These are phyloP conservation scores for Trachurus trachurus DNA, from an alignment of 2,797 vertebrate genomes.

Conservation along the genomic window DNA sequence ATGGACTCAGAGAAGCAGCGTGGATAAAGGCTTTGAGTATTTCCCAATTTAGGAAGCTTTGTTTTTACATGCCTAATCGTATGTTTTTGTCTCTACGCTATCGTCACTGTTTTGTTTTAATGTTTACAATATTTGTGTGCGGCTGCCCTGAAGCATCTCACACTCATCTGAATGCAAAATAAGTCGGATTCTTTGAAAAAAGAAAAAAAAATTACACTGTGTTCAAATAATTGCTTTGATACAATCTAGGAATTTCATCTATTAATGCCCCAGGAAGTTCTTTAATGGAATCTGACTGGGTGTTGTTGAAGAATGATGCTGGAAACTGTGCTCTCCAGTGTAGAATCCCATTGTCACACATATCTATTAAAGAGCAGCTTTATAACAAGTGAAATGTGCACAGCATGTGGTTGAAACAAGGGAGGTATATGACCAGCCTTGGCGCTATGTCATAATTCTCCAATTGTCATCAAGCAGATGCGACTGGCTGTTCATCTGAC, in stretches of 20 bases:
- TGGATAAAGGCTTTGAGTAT: constrained; percentile 56
- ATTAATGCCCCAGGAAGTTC: constrained; percentile 61
- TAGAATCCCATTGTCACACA: constrained; percentile 20
- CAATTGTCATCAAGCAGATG: constrained; percentile 26
- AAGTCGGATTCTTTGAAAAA: constrained; percentile 52
- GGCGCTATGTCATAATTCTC: constrained; percentile 10
- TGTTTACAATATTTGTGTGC: constrained; percentile 60
- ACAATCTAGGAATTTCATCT: constrained; percentile 72
- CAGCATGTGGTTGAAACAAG: background rate
- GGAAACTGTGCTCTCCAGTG: constrained; percentile 8
- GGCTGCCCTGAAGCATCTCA: constrained; percentile 49
- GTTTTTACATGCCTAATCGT: constrained; percentile 60
- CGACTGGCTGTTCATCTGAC: background rate
- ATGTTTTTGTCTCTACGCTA: constrained; percentile 41
- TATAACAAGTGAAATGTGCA: constrained; percentile 22
- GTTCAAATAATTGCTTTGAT: constrained; percentile 79
- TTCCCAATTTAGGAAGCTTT: constrained; percentile 51
- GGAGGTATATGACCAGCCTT: background rate
- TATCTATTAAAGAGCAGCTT: constrained; percentile 25
- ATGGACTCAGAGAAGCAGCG: constrained; percentile 25
- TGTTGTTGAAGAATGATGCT: constrained; percentile 42
- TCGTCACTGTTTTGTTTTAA: constrained; percentile 55
- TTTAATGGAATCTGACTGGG: constrained; percentile 49
- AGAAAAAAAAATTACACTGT: constrained; percentile 44
- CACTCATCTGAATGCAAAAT: constrained; percentile 68